These are phyloP conservation scores for Poecilus cupreus DNA, from an alignment of 2,888 invertebrate genomes.

Conservation along the genomic window DNA sequence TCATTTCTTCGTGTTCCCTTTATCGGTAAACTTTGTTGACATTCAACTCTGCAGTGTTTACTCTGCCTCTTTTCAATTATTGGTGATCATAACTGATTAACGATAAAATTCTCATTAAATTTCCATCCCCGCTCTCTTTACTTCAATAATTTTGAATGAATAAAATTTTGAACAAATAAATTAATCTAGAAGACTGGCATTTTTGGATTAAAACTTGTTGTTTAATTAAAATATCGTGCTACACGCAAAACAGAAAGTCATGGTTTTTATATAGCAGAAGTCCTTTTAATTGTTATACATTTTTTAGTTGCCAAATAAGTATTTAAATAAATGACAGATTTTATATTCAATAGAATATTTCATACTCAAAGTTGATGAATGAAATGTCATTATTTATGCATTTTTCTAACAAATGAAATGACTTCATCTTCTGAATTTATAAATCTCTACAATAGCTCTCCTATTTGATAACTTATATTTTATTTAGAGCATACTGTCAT, in stretches of 20 bases:
- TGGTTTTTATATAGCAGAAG: neutral
- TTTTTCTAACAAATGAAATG: too few relatives aligned
- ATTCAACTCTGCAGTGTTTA: constrained; percentile 6
- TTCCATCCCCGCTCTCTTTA: neutral
- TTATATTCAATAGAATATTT: neutral
- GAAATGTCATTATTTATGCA: neutral
- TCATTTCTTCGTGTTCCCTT: constrained; percentile 8
- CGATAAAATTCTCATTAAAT: constrained; percentile 31
- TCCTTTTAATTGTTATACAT: neutral
- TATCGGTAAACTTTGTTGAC: constrained; percentile 31
- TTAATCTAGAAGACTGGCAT: neutral
- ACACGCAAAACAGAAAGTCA: neutral
- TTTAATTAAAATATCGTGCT: constrained; percentile 23
- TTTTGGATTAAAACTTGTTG: neutral
- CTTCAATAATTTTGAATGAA: neutral
- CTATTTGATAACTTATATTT: too few relatives aligned
- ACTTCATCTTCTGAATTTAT: too few relatives aligned
- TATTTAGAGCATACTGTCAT: neutral
- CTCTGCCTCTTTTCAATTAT: constrained; percentile 11
- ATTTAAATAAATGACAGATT: neutral
- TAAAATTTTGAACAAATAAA: neutral
- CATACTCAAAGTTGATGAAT: neutral
- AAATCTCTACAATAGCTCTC: neutral
- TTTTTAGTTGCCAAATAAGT: neutral
- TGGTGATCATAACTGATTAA: neutral